A percentile compares a stretch with the other conserved stretches of the same genome.
Evolutionary conservation across 2,113 vertebrate species (phyloP).

Genomic region (Antigone vipio): DNA sequence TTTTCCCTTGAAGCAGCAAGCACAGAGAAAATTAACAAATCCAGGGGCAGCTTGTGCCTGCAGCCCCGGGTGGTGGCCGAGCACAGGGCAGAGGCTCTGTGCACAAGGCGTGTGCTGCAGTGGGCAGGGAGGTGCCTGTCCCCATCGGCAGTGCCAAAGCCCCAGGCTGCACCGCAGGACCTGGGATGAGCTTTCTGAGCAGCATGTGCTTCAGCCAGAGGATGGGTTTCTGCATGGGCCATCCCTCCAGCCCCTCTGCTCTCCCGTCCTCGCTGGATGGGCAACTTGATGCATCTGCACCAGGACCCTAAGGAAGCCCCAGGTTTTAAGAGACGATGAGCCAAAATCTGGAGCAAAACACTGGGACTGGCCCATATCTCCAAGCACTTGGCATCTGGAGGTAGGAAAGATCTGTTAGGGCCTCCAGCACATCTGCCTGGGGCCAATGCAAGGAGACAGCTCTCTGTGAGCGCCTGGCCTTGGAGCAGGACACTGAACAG

Average conservation of each 20-base stretch:
- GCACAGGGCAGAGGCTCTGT: fast-evolving
- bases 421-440: background rate
- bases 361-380: background rate
- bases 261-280: fast-evolving
- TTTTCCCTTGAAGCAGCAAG: background rate
- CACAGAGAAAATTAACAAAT: background rate
- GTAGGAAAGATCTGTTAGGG: background rate
- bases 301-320: background rate
- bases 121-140: background rate
- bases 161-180: background rate
- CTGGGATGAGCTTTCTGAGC: background rate
- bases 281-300: background rate
- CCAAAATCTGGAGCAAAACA: background rate
- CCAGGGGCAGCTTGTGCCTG: background rate
- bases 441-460: background rate
- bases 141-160: background rate
- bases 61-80: background rate
- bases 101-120: fast-evolving
- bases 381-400: background rate
- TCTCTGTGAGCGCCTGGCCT: background rate
- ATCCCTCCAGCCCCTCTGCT: background rate
- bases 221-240: background rate
- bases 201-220: background rate
- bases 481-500: background rate
- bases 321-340: background rate